Conservation (phyloP, 1,140 invertebrate genomes). For the Grapholita molesta region DNA sequence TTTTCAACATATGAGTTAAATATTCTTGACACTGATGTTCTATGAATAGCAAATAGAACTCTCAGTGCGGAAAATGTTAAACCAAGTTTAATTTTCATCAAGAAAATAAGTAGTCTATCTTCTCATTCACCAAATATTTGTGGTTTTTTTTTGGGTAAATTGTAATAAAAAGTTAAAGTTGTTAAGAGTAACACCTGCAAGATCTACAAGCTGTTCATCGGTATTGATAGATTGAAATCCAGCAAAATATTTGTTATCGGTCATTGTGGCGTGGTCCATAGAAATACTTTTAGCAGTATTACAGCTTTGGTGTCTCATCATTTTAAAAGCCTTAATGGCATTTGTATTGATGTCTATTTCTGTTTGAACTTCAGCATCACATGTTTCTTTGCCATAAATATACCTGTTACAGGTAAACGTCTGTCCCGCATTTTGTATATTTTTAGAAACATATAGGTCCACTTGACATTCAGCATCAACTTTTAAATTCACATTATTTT, state of each 20-base stretch:
- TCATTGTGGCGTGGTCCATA: background rate
- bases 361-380: background rate
- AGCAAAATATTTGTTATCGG: slow-evolving; percentile 9
- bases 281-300: background rate
- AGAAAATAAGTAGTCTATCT: slow-evolving; percentile 29
- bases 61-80: slow-evolving; percentile 20
- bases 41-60: background rate
- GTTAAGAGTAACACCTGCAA: slow-evolving; percentile 1
- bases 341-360: background rate
- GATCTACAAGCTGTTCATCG: background rate
- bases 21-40: background rate
- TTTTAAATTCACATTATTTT: background rate
- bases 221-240: background rate
- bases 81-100: slow-evolving; percentile 34
- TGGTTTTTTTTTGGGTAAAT: background rate
- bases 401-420: slow-evolving; percentile 13
- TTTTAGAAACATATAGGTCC: background rate
- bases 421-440: background rate
- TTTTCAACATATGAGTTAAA: background rate
- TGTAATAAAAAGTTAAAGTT: slow-evolving; percentile 1
- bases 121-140: background rate
- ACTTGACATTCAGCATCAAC: background rate
- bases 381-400: background rate
- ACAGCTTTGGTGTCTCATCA: background rate
- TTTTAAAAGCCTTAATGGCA: background rate